Percentiles rank a stretch among this genome's conserved stretches.
These are phyloP conservation scores for Otolemur garnettii DNA, from an alignment of 2,113 vertebrate species.

Conservation along the genomic window DNA sequence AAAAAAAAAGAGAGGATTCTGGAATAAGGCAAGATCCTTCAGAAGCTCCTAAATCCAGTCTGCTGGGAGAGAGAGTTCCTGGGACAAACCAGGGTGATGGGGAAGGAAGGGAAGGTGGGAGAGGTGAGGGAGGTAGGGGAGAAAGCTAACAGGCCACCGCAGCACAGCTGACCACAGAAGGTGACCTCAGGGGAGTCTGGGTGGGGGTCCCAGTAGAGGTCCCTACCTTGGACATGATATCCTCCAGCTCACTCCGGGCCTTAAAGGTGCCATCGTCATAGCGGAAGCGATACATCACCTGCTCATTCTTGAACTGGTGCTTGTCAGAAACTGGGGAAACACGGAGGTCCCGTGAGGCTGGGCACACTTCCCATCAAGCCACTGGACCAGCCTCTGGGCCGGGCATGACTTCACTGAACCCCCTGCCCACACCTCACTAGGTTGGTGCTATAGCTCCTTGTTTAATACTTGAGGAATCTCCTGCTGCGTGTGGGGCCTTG, in stretches of 20 bases:
- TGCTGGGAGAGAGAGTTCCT: not conserved
- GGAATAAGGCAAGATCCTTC: not conserved
- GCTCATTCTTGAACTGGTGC: slow-evolving; percentile 99
- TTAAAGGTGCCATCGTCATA: slow-evolving; percentile 99
- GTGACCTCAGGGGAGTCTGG: not conserved
- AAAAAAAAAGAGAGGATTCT: slow-evolving; percentile 52
- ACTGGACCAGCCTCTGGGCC: accelerated
- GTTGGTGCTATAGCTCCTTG: not conserved
- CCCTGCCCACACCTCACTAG: accelerated
- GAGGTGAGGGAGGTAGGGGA: accelerated
- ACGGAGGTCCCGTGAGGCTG: not conserved
- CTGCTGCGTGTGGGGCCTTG: accelerated
- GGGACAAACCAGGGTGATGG: not conserved
- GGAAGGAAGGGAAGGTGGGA: not conserved
- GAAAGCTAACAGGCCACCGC: too few relatives aligned
- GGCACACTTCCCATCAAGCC: too few relatives aligned
- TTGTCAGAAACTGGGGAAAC: slow-evolving; percentile 95
- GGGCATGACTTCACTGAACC: accelerated
- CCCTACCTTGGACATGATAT: slow-evolving; percentile 97
- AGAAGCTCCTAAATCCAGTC: not conserved
- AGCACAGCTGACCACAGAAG: too few relatives aligned
- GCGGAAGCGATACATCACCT: slow-evolving; percentile 98
- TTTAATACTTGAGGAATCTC: accelerated
- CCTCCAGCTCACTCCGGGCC: slow-evolving; percentile 97
- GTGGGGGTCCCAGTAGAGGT: not conserved